phyloP scores from a whole-genome alignment of 1,140 invertebrate species.

The Calosoma granatense region DNA sequence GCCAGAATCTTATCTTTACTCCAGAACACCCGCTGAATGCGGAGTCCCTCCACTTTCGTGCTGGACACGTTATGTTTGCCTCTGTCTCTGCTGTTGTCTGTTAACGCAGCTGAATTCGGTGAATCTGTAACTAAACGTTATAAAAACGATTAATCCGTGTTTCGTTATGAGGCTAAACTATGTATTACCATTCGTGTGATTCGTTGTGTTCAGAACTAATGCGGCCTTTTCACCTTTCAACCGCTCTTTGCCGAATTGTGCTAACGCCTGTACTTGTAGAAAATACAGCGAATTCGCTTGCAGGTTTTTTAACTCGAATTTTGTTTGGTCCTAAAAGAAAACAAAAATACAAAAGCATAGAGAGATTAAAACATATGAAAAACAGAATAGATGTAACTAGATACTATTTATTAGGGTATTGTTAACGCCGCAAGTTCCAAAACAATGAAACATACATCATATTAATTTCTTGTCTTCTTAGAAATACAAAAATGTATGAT shows the following conservation, averaged over 20 bases:
- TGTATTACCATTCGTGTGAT: constrained; percentile 33
- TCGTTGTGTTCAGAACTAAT: constrained; percentile 54
- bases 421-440: no score
- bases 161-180: neutral
- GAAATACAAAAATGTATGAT: no score
- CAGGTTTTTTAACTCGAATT: constrained; percentile 46
- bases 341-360: no score
- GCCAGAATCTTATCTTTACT: constrained; percentile 38
- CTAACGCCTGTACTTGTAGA: constrained; percentile 58
- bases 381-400: no score
- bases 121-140: neutral
- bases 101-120: constrained; percentile 13
- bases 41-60: constrained; percentile 35
- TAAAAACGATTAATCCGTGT: constrained; percentile 5
- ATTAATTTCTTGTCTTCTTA: no score
- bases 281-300: constrained; percentile 56
- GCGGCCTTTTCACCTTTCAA: constrained; percentile 54
- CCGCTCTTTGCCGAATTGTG: constrained; percentile 49
- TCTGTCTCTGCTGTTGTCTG: constrained; percentile 8
- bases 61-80: constrained; percentile 27
- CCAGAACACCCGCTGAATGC: constrained; percentile 41
- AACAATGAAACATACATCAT: no score
- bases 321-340: constrained; percentile 43
- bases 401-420: no score
- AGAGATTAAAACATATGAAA: neutral